Base-by-base conservation (phyloP, 2,797 vertebrate species). In the Anableps anableps region DNA sequence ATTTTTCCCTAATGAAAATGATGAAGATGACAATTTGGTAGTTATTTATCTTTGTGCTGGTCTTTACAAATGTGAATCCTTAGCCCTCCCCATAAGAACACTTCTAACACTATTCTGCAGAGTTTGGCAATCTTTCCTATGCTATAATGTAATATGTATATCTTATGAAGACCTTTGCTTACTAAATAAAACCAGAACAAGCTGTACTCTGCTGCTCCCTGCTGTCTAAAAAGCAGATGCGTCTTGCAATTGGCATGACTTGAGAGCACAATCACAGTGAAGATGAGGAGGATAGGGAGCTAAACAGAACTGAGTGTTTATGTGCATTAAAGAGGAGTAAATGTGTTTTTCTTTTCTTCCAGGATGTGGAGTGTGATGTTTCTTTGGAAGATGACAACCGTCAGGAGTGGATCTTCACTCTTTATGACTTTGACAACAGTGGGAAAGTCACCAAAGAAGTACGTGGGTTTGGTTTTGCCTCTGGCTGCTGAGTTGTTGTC, bases 381-480 rank as follows among this genome's bases (percentile, higher is more conserved):
- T 97, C 96, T 0, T 89, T 97, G 83, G 96, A 96, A 83, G 96
- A 96, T 7, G 96, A 95, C 86, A 96, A 95, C 87, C 95, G 93
- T 23, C 97, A 97, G 90, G 96, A 97, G 86, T 97, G 97, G 97
- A 95, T 96, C 72, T 97, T 97, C 90, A 97, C 96, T 0, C 96
- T 97, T 36, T 97, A 97, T 2, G 96, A 97, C 92, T 97, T 97
- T 73, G 96, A 97, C 94, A 96, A 97, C 95, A 96, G 96, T 7
- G 97, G 97, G 55, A 96, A 95, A 94, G 96, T 97, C 82, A 96
- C 96, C 73, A 96, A 96, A 88, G 97, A 97, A 95, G 97, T 96
- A 78, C 76, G 84, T 83, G 23, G 76, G 38, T 16, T n/a, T 17
- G 21, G 26, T 6, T 66, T 50, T 66, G 45, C 23, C 48, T 45